Evolutionary conservation across 2,888 invertebrate species (phyloP).

Genomic region (Melanophora roralis): DNA sequence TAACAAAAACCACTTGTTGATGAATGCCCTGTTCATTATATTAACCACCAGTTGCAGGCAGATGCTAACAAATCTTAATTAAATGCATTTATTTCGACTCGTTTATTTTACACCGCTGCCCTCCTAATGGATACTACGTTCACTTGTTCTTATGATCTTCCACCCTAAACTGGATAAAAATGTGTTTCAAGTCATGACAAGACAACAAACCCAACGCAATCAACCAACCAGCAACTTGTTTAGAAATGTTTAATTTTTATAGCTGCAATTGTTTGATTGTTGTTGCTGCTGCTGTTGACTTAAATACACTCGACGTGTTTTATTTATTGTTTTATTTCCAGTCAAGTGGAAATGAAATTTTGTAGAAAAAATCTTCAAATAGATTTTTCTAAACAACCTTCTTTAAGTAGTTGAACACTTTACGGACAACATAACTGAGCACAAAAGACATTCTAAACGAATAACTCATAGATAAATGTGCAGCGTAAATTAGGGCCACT

Average conservation of each 20-base stretch:
- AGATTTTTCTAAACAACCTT: constrained; percentile 35
- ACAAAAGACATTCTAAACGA: constrained; percentile 49
- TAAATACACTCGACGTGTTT: constrained; percentile 13
- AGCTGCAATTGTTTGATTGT: constrained; percentile 25
- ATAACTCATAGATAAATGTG: constrained; percentile 26
- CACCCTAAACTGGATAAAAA: constrained; percentile 4
- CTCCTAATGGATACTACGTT: not conserved
- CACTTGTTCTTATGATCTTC: not conserved
- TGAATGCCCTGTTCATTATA: constrained; percentile 18
- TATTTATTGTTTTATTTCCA: constrained; percentile 50
- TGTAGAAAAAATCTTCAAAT: not conserved
- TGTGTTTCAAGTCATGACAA: not conserved
- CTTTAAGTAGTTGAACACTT: constrained; percentile 28
- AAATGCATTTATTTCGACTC: constrained; percentile 44
- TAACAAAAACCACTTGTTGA: not conserved
- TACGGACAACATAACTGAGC: not conserved
- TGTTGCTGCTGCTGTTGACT: not conserved
- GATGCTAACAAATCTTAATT: constrained; percentile 60
- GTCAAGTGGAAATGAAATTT: constrained; percentile 58
- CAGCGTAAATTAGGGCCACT: not conserved
- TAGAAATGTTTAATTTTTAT: constrained; percentile 22
- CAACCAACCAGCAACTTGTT: constrained; percentile 43
- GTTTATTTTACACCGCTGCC: constrained; percentile 29
- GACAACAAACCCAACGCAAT: constrained; percentile 6
- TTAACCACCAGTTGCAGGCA: constrained; percentile 43